Evolutionary conservation across 35 echinoderm and acorn worm genomes (phyloP).

Genomic region (Ptychodera flava): DNA sequence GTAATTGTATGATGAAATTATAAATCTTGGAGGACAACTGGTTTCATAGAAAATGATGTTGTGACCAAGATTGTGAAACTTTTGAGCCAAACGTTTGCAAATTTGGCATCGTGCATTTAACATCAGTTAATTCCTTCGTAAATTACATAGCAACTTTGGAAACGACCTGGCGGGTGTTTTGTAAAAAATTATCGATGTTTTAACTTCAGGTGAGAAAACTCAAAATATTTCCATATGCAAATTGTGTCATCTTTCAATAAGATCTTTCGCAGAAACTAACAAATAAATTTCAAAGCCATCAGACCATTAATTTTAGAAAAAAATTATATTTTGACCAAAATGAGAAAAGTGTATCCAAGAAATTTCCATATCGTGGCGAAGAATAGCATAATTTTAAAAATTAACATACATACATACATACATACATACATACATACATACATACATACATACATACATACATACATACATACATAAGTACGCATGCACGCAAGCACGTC

Average conservation of each 20-base stretch:
- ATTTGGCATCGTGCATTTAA: no score
- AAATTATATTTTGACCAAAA: background rate
- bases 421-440: conserved; percentile 2
- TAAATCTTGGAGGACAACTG: no score
- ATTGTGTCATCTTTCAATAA: background rate
- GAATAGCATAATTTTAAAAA: background rate
- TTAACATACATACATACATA: background rate
- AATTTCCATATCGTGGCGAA: background rate
- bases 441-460: conserved; percentile 2
- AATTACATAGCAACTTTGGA: no score
- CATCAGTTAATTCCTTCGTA: no score
- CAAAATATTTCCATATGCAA: background rate
- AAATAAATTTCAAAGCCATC: background rate
- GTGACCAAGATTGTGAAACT: no score
- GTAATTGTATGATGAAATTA: no score
- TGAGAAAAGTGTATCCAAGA: background rate
- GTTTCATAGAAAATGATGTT: no score
- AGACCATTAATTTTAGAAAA: background rate
- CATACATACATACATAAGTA: background rate
- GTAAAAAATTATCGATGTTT: no score
- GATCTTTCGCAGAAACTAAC: background rate
- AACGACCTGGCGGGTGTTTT: no score
- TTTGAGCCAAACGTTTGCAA: no score
- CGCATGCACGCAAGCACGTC: background rate
- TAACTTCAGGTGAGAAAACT: no score